A percentile compares a stretch with the other conserved stretches of the same genome.
Evolutionary conservation across 2,113 vertebrate genomes (phyloP).

Genomic region (Callaeas wilsoni): DNA sequence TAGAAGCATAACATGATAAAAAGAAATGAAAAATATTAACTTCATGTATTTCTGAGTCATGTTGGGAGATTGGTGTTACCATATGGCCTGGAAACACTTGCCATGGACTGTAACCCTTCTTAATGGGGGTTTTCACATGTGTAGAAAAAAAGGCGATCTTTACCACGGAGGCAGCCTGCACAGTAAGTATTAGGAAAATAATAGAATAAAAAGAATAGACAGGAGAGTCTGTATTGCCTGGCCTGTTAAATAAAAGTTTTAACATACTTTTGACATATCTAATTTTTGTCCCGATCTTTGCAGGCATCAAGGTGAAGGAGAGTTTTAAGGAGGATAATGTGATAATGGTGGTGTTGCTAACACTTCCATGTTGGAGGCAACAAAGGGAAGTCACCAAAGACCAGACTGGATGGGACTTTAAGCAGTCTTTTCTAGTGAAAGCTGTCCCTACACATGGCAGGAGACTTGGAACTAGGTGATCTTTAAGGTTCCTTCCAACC

Average conservation of each 20-base stretch:
- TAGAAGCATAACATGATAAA: not conserved
- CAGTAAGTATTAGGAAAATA: not conserved
- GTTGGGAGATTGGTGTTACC: not conserved
- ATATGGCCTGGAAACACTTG: not conserved
- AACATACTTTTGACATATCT: not conserved
- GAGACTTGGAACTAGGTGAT: not conserved
- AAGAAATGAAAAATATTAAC: not conserved
- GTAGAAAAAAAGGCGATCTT: not conserved
- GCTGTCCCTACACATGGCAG: not conserved
- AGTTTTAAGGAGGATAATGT: not conserved
- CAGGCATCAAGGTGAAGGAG: not conserved
- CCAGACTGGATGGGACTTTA: not conserved
- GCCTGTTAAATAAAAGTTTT: not conserved
- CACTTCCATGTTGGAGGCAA: not conserved
- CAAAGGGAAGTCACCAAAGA: not conserved
- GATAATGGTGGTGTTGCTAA: not conserved
- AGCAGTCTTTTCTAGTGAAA: not conserved
- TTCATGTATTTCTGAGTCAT: not conserved
- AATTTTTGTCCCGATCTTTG: not conserved
- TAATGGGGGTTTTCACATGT: not conserved
- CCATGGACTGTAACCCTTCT: not conserved
- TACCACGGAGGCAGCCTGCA: not conserved
- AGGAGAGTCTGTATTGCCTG: not conserved
- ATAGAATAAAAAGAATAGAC: not conserved
- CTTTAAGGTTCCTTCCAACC: not conserved